Percentiles rank a stretch among this genome's conserved stretches.
Evolutionary conservation across 2,113 vertebrate genomes (phyloP).

Genomic region (Mastomys natalensis): DNA sequence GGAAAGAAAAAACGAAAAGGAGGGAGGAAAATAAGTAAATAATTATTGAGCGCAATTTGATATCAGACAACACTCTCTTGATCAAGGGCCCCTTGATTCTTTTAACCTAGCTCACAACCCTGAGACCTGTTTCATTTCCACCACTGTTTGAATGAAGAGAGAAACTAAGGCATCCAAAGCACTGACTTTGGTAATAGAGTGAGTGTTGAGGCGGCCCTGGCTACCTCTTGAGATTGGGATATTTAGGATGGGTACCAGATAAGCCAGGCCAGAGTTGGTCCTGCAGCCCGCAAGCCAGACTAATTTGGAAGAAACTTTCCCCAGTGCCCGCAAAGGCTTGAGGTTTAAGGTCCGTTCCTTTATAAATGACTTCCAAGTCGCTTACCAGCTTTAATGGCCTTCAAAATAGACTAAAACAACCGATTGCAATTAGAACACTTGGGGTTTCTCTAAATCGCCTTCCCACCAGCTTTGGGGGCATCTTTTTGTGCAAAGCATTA

Average conservation of each 20-base stretch:
- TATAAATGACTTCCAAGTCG: not conserved
- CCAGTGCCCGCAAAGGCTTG: not conserved
- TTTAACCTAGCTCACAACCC: too few species aligned
- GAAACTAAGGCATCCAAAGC: not conserved
- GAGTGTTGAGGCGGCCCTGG: fast-evolving
- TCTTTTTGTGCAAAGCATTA: not conserved
- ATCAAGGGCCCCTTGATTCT: not conserved
- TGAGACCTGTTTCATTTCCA: not conserved
- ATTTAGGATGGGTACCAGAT: fast-evolving
- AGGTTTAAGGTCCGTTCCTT: not conserved
- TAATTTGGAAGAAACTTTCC: not conserved
- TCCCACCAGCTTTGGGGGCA: not conserved
- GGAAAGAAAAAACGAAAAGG: not conserved
- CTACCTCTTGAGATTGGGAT: too few species aligned
- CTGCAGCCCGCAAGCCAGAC: not conserved
- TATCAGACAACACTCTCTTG: not conserved
- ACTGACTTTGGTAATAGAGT: fast-evolving
- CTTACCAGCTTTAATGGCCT: not conserved
- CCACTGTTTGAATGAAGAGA: not conserved
- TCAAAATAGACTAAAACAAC: constrained; percentile 22
- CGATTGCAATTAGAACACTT: not conserved
- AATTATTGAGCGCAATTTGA: not conserved
- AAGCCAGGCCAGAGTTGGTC: not conserved
- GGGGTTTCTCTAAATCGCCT: not conserved
- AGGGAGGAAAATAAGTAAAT: not conserved